These are phyloP conservation scores for Drosophila anomelani DNA, from an alignment of 2,888 invertebrate genomes.

Conservation along the genomic window DNA sequence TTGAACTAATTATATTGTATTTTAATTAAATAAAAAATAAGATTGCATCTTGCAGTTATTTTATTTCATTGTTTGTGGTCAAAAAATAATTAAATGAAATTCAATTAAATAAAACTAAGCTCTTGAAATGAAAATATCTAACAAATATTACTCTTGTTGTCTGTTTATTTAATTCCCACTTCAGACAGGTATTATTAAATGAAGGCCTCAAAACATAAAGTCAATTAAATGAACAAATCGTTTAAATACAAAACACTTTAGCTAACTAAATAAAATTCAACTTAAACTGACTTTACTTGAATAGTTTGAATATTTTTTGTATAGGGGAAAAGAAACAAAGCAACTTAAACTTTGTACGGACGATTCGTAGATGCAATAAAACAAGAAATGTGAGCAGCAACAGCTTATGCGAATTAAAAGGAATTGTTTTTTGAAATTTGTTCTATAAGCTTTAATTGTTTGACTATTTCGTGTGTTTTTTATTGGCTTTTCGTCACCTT, in stretches of 20 bases:
- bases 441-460: slow-evolving; percentile 21
- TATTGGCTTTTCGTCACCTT: slow-evolving; percentile 1
- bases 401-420: slow-evolving; percentile 18
- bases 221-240: slow-evolving; percentile 10
- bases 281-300: slow-evolving; percentile 18
- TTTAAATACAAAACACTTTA: slow-evolving; percentile 22
- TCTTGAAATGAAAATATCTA: background rate
- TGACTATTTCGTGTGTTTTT: slow-evolving; percentile 4
- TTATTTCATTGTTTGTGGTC: background rate
- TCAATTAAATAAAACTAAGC: slow-evolving; percentile 5
- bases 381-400: background rate
- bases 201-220: slow-evolving; percentile 3
- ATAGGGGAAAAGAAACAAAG: background rate
- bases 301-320: background rate
- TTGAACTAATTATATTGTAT: background rate
- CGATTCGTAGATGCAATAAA: slow-evolving; percentile 15
- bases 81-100: slow-evolving; percentile 8
- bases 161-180: background rate
- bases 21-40: slow-evolving; percentile 6
- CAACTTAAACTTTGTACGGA: slow-evolving; percentile 16
- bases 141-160: background rate
- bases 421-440: slow-evolving; percentile 21
- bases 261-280: slow-evolving; percentile 11
- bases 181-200: slow-evolving; percentile 2
- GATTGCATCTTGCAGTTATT: background rate